Conservation (phyloP, 2,888 invertebrate genomes). For the Ptychoptera albimana region DNA sequence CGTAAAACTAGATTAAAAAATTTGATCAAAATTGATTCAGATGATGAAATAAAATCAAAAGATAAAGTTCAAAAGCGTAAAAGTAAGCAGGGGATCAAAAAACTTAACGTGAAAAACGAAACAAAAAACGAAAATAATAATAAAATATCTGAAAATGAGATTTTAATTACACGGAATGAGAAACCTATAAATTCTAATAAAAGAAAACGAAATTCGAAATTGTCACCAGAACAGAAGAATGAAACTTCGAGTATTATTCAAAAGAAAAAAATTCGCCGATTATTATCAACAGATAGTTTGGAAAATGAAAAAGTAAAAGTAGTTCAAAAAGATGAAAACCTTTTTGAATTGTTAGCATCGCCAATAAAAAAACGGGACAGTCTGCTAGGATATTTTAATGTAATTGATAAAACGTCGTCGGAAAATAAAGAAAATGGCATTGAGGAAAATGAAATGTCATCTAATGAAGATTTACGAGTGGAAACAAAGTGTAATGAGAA, state of each 20-base stretch:
- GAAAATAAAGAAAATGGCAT: constrained; percentile 9
- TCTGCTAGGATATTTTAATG: constrained; percentile 42
- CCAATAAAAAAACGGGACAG: constrained; percentile 42
- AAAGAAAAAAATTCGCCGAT: too few species aligned
- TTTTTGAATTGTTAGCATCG: constrained; percentile 37
- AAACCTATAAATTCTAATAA: constrained; percentile 10
- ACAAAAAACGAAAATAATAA: background rate
- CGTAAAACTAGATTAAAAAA: constrained; percentile 40
- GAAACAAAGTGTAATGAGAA: background rate
- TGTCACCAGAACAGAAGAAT: constrained; percentile 12
- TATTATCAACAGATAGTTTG: too few species aligned
- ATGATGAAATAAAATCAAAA: constrained; percentile 3
- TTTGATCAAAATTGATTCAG: constrained; percentile 20
- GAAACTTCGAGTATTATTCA: too few species aligned
- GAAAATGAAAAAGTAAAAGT: constrained; percentile 13
- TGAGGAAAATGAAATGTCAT: constrained; percentile 5
- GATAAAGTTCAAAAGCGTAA: constrained; percentile 2
- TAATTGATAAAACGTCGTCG: constrained; percentile 18
- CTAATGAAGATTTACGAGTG: constrained; percentile 20
- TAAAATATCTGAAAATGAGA: background rate
- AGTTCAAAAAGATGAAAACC: constrained; percentile 33
- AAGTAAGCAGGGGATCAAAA: constrained; percentile 4
- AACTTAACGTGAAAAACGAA: background rate
- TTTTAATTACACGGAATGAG: constrained; percentile 4
- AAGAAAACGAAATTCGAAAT: constrained; percentile 13